A percentile compares a stretch with the other conserved stretches of the same genome.
These are phyloP conservation scores for Orchestes rusci DNA, from an alignment of 2,888 invertebrate genomes.

Conservation along the genomic window DNA sequence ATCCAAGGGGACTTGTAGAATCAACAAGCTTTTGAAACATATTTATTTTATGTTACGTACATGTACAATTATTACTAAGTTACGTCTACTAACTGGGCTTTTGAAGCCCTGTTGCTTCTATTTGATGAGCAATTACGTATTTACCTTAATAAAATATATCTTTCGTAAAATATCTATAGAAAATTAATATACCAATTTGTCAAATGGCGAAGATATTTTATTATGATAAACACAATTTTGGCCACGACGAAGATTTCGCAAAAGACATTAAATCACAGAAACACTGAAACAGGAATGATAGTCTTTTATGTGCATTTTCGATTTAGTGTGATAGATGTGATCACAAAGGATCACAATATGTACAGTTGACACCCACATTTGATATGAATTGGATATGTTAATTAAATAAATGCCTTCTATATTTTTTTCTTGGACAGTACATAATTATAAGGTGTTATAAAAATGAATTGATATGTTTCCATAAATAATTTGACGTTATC, in stretches of 20 bases:
- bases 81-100: conserved; percentile 9
- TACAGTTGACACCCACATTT: conserved; percentile 10
- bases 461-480: too few species aligned
- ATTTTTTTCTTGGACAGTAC: too few species aligned
- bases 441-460: too few species aligned
- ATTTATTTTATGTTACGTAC: conserved; percentile 18
- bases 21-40: conserved; percentile 16
- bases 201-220: conserved; percentile 12
- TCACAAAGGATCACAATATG: background rate
- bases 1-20: too few species aligned
- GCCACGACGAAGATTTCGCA: conserved; percentile 18
- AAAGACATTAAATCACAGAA: conserved; percentile 19
- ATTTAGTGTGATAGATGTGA: background rate
- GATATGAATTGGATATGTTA: conserved; percentile 35
- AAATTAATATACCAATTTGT: too few species aligned
- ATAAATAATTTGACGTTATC: too few species aligned
- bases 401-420: too few species aligned
- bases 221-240: conserved; percentile 16
- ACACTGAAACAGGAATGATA: conserved; percentile 16
- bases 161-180: conserved; percentile 6
- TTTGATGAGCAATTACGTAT: conserved; percentile 20
- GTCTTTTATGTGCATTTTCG: conserved; percentile 11
- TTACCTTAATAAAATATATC: conserved; percentile 19
- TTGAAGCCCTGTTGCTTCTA: too few species aligned
- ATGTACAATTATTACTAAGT: conserved; percentile 19